Evolutionary conservation across 2,888 invertebrate species (phyloP), one percentile per base, ranked within the genome.

Genomic region (Amphipyra berbera): DNA sequence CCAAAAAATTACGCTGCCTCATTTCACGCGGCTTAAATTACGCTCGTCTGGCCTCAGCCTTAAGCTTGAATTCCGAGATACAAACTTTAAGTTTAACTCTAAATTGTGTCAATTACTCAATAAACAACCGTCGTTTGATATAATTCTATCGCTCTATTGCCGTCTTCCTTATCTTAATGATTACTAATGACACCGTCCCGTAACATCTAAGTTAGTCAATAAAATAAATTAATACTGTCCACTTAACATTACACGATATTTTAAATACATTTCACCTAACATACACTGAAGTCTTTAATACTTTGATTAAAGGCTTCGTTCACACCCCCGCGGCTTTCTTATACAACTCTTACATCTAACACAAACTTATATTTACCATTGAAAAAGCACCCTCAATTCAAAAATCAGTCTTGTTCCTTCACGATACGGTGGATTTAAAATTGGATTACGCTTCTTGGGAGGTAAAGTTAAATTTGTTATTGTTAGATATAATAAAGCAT

Each of bases 291-390:
- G 53, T 74, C n/a, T 60, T 79, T 62, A 69, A 56, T 57, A 37
- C 57, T 70, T 56, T 75, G 68, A 79, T 74, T 76, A 57, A 78
- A 74, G 38, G 48, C 69, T 55, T 52, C 37, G 58, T 70, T 74
- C 60, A 70, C 71, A 72, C 61, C 76, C 81, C 74, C 10, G 66
- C 38, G 67, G 76, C 68, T 68, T 44, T 68, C 50, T 67, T 73
- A 67, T 35, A 61, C 64, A 76, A 78, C 54, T 53, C 14, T 45
- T 38, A 60, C 15, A 41, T 52, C 10, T 49, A 56, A 10, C 15
- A 66, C 71, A 56, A 68, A 66, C 6, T 48, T 61, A 62, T 0
- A 14, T 49, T 64, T 62, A 49, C 58, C 0, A 33, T 42, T 1
- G 8, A 0, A 42, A 62, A 61, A 46, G 10, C 3, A 21, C 35